Conservation (phyloP, 2,888 invertebrate genomes). For the Gnatocerus cornutus region DNA sequence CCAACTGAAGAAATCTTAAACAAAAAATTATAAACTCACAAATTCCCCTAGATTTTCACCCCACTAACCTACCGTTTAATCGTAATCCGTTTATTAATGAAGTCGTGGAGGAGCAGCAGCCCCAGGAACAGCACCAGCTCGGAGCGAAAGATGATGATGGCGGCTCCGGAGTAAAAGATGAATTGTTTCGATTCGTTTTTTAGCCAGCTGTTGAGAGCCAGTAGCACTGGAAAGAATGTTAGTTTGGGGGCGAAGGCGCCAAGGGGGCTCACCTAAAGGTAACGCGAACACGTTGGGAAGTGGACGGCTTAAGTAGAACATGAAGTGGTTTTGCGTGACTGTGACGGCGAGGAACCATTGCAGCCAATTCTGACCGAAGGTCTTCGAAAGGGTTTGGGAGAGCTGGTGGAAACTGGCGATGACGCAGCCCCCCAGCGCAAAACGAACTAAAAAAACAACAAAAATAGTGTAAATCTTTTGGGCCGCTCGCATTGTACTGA, state of each 20-base stretch:
- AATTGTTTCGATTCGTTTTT: conserved; percentile 83
- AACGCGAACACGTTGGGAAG: conserved; percentile 96
- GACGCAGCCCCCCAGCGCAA: conserved; percentile 84
- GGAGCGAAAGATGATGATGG: conserved; percentile 91
- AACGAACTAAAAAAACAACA: conserved; percentile 87
- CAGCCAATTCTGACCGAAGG: conserved; percentile 85
- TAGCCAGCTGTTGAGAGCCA: conserved; percentile 91
- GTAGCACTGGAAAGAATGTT: conserved; percentile 77
- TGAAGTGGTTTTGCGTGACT: conserved; percentile 96
- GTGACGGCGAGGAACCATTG: conserved; percentile 90
- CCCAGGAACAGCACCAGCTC: conserved; percentile 93
- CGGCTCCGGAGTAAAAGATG: conserved; percentile 88
- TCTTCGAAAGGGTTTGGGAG: conserved; percentile 81
- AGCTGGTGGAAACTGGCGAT: conserved; percentile 84
- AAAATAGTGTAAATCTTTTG: no score
- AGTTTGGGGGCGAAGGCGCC: conserved; percentile 16
- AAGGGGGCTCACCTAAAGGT: conserved; percentile 83
- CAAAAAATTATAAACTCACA: conserved; percentile 26
- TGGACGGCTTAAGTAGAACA: conserved; percentile 96
- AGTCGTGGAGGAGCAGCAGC: conserved; percentile 86
- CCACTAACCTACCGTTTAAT: conserved; percentile 76
- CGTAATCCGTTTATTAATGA: conserved; percentile 81
- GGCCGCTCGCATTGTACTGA: no score
- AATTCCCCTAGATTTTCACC: conserved; percentile 30
- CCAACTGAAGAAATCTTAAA: conserved; percentile 81